Evolutionary conservation across 92 coral and sea anemone genomes (phyloP).

Genomic region (Hydrozoanthus gracilis): DNA sequence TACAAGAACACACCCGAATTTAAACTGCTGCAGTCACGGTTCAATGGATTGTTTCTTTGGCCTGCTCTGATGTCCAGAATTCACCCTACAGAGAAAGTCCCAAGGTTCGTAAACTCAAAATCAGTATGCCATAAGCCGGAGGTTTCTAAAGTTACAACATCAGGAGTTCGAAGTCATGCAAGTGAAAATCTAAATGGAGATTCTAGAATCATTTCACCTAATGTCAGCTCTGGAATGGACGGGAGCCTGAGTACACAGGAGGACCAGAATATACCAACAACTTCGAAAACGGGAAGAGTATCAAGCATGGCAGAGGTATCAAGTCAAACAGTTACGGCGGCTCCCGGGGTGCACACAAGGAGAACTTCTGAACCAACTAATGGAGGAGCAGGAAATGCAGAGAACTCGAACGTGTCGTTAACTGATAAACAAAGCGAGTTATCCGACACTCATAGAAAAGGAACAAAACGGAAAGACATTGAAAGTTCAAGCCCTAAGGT

Average conservation of each 20-base stretch:
- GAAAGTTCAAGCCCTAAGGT: not conserved
- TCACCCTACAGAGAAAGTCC: conserved; percentile 55
- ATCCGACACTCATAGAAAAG: not conserved
- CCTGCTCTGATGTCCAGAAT: conserved; percentile 84
- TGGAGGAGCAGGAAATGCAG: not conserved
- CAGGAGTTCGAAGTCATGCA: not conserved
- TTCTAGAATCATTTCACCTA: not conserved
- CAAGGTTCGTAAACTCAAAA: conserved; percentile 50
- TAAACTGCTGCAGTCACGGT: conserved; percentile 80
- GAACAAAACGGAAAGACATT: not conserved
- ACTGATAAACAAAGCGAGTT: not conserved
- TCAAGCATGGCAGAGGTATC: not conserved
- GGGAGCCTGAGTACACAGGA: not conserved
- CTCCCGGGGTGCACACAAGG: not conserved
- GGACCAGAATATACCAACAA: not conserved
- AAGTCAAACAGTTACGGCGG: not conserved
- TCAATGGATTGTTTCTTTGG: conserved; percentile 90
- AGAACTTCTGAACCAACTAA: not conserved
- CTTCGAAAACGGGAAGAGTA: too few species aligned
- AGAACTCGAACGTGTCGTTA: not conserved
- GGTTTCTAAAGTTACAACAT: not conserved
- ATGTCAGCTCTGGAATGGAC: not conserved
- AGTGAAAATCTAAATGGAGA: not conserved
- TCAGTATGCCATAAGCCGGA: conserved; percentile 3
- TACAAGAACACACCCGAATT: conserved; percentile 74